Conservation (phyloP, 2,113 vertebrate species). For the Poeciliopsis prolifica region DNA sequence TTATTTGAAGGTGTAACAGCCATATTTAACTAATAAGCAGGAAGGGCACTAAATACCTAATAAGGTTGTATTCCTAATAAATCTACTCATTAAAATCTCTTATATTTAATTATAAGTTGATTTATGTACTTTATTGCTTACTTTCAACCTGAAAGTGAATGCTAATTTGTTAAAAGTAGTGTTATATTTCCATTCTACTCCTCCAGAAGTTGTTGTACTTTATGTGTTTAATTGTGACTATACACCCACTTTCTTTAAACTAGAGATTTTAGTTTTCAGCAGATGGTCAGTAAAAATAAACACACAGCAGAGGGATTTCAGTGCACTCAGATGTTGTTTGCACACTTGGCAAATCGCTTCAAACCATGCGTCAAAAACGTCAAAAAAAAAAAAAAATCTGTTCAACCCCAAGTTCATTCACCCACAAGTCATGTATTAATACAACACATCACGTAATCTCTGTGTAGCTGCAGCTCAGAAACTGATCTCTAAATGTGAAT, state of each 20-base stretch:
- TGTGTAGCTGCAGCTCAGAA: not conserved
- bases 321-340: conserved; percentile 41
- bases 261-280: conserved; percentile 8
- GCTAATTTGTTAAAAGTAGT: too few species aligned
- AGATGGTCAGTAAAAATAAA: conserved; percentile 44
- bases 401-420: conserved; percentile 23
- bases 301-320: conserved; percentile 14
- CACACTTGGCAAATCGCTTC: conserved; percentile 29
- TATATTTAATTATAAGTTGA: too few species aligned
- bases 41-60: too few species aligned
- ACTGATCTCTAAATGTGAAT: conserved; percentile 18
- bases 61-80: too few species aligned
- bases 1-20: too few species aligned
- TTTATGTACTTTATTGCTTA: too few species aligned
- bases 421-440: conserved; percentile 28
- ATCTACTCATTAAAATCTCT: too few species aligned
- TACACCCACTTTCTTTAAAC: conserved; percentile 12
- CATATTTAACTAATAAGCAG: too few species aligned
- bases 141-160: too few species aligned
- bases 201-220: too few species aligned
- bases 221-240: too few species aligned
- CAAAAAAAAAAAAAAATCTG: not conserved
- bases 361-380: conserved; percentile 10
- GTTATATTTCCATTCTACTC: too few species aligned
- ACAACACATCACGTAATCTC: not conserved